Conservation (phyloP, 2,797 vertebrate genomes). For the Rhynchotus rufescens region DNA sequence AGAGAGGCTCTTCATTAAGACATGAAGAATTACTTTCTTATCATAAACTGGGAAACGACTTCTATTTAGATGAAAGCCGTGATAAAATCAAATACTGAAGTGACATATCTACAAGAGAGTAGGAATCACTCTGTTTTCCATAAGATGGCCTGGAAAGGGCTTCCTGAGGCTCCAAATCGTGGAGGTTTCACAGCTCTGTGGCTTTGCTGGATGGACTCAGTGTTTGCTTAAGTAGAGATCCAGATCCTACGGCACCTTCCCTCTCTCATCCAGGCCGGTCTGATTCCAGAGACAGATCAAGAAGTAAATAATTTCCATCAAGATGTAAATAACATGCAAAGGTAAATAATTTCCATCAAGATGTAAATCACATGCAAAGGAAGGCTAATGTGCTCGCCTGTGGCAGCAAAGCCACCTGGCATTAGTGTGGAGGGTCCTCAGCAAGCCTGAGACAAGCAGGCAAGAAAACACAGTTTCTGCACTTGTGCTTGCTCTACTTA, state of each 20-base stretch:
- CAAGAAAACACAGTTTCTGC: background rate
- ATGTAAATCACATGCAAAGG: background rate
- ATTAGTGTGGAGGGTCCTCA: accelerated
- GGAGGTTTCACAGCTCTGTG: background rate
- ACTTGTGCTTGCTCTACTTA: background rate
- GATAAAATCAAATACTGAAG: slow-evolving; percentile 3
- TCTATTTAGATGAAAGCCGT: slow-evolving; percentile 25
- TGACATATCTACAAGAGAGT: background rate
- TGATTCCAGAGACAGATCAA: background rate
- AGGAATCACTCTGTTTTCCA: background rate
- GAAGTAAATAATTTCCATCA: background rate
- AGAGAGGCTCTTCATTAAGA: slow-evolving; percentile 22
- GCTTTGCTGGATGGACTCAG: background rate
- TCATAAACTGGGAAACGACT: background rate
- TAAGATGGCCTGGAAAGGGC: accelerated
- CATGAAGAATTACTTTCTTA: background rate
- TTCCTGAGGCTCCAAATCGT: accelerated
- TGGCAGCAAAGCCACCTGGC: background rate
- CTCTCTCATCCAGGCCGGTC: background rate
- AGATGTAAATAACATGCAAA: background rate
- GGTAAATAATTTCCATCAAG: background rate
- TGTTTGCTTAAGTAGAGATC: accelerated
- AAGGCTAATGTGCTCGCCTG: accelerated
- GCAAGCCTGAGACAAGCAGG: background rate
- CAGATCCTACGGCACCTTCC: no score